phyloP scores from a whole-genome alignment of 2,888 invertebrate species.

The Dugesia japonica region DNA sequence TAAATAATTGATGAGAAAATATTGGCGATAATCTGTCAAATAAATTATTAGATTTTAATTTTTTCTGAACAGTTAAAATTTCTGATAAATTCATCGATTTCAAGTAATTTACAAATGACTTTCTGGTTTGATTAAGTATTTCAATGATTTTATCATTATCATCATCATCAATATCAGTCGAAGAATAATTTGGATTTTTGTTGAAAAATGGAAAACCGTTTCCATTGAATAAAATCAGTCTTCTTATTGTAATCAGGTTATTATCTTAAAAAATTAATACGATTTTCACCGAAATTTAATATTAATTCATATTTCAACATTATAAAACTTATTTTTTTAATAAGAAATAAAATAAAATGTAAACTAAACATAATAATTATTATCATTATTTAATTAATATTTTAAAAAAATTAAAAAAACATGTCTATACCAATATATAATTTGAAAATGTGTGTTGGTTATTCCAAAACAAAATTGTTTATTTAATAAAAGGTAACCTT shows the following conservation, averaged over 20 bases:
- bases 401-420: too few relatives aligned
- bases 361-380: too few relatives aligned
- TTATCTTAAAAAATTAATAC: background rate
- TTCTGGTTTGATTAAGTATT: background rate
- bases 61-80: background rate
- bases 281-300: too few relatives aligned
- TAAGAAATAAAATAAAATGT: too few relatives aligned
- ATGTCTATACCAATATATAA: too few relatives aligned
- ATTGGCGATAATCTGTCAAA: background rate
- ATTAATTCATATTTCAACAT: too few relatives aligned
- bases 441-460: too few relatives aligned
- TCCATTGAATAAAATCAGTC: background rate
- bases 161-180: too few relatives aligned
- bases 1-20: background rate
- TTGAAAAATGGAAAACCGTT: background rate
- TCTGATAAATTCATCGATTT: background rate
- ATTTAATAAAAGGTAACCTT: too few relatives aligned
- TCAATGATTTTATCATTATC: background rate
- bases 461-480: too few relatives aligned
- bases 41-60: background rate
- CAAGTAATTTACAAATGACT: background rate
- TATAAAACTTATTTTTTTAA: too few relatives aligned
- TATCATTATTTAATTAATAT: too few relatives aligned
- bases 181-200: background rate
- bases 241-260: background rate